Base-by-base conservation (phyloP, 2,113 vertebrate species). In the Setophaga petechia region DNA sequence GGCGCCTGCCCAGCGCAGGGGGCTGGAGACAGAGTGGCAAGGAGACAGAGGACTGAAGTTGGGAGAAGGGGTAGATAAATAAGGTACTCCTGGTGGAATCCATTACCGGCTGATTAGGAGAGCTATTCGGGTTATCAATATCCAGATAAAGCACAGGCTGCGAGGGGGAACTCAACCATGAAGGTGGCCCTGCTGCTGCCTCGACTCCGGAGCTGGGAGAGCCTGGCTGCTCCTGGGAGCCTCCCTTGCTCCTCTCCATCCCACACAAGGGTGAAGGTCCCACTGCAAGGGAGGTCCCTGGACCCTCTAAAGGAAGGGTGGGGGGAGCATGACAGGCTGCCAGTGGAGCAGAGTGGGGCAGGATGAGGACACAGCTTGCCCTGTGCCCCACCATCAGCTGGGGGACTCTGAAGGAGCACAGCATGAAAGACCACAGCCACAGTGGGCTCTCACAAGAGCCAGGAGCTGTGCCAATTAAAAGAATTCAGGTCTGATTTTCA, bases 61-160 rank as follows among this genome's bases (percentile, higher is more conserved):
- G 4, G 66, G 62, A 94, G n/a, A 91, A 13, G 52, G 30, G 57
- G 17, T 81, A 89, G 91, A 95, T 94, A 94, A 95, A 95, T 94
- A 95, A 91, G 77, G 62, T 37, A 11, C 31, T 95, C 69, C 57
- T 1, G 0, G 35, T 91, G 58, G 94, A 94, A 96, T 97, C 69
- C 54, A 82, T 95, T 97, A 95, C 68, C 0, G 2, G 61, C 57
- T 91, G 89, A 96, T 96, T 95, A 97, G 91, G 44, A 94, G 41
- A 89, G 61, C 24, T 87, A 46, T 89, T 92, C 0, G 0, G 25
- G 77, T 95, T 97, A 95, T 96, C 94, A 84, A 96, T 96, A 94
- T 79, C 89, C 87, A 94, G 94, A 95, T 73, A 95, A 97, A 94
- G 80, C 61, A 82, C 69, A 79, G 65, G 41, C 93, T 94, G 73